Base-by-base conservation (phyloP, 2,113 vertebrate species). In the Aythya baeri region DNA sequence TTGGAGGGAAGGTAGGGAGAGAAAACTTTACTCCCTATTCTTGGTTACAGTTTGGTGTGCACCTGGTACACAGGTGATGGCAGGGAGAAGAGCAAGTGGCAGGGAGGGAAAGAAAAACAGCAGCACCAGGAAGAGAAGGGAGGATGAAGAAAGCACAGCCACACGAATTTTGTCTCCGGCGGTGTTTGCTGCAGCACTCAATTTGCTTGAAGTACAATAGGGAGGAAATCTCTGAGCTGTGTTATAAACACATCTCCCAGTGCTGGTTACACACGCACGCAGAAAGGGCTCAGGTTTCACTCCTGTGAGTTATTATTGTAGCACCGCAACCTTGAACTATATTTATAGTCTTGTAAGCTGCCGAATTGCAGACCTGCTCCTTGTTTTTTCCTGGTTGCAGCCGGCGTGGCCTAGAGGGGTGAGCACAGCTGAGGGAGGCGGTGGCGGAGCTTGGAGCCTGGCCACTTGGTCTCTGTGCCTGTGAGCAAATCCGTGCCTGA, bases 211-310 rank as follows among this genome's bases (percentile, higher is more conserved):
- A 86, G 63, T 80, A 38, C 50, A 88, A 87, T 27, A 23, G 89
- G 76, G 67, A 93, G 93, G 83, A 96, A 93, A 73, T 93, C 86
- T 93, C 79, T 36, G 68, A 95, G 70, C 54, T 90, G 72, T 4
- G 2, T 78, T 85, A 81, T 82, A 93, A 96, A 95, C 88, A 84
- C 62, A 84, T 93, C 76, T 95, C 72, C 62, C 71, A 90, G 79
- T 54, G 57, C 81, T 86, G 31, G 25, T 94, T 93, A 70, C 90
- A 74, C 66, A 63, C 89, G 88, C 59, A 91, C 94, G 92, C 46
- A 93, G 66, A 94, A 91, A 92, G 67, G 90, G 91, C 90, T 97
- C 91, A 49, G 62, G 72, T 96, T 97, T 95, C 94, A 95, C 76
- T 94, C 91, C 88, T 91, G 86, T 3, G 31, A 94, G 91, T 95